Evolutionary conservation across 2,113 vertebrate genomes (phyloP).

Genomic region (Antechinus stuartii): DNA sequence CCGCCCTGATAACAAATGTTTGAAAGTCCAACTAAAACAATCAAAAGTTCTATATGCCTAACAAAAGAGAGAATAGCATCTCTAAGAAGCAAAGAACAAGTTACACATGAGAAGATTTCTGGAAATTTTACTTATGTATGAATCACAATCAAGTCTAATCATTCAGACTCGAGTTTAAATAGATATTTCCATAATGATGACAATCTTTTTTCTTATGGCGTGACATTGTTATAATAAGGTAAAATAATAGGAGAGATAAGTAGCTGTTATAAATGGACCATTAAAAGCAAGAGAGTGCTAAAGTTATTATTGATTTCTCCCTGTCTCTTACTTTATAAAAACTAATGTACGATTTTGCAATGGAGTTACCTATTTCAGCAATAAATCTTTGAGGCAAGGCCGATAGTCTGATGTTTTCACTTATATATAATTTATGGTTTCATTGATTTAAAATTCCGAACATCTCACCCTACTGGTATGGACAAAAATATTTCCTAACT

Average conservation of each 20-base stretch:
- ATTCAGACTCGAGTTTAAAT: conserved; percentile 76
- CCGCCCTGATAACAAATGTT: conserved; percentile 8
- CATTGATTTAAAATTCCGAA: conserved; percentile 80
- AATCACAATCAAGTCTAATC: conserved; percentile 75
- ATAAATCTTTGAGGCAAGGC: conserved; percentile 84
- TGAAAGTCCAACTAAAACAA: conserved; percentile 20
- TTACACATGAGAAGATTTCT: conserved; percentile 64
- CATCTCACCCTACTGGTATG: conserved; percentile 64
- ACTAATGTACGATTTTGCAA: conserved; percentile 75
- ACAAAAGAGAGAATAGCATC: background rate
- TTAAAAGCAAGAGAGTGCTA: conserved; percentile 80
- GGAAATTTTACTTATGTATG: conserved; percentile 68
- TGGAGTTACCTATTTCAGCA: conserved; percentile 78
- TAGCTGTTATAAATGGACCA: conserved; percentile 80
- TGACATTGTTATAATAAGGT: conserved; percentile 77
- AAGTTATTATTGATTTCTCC: conserved; percentile 81
- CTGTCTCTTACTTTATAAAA: conserved; percentile 81
- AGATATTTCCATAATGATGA: conserved; percentile 77
- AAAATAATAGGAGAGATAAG: conserved; percentile 83
- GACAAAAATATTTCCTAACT: conserved; percentile 79
- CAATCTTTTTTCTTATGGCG: conserved; percentile 75
- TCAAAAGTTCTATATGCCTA: conserved; percentile 26
- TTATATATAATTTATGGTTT: conserved; percentile 82
- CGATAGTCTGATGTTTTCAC: conserved; percentile 78
- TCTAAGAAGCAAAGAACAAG: conserved; percentile 53